Base-by-base conservation (phyloP, 2,888 invertebrate genomes). In the Rosalia funebris region DNA sequence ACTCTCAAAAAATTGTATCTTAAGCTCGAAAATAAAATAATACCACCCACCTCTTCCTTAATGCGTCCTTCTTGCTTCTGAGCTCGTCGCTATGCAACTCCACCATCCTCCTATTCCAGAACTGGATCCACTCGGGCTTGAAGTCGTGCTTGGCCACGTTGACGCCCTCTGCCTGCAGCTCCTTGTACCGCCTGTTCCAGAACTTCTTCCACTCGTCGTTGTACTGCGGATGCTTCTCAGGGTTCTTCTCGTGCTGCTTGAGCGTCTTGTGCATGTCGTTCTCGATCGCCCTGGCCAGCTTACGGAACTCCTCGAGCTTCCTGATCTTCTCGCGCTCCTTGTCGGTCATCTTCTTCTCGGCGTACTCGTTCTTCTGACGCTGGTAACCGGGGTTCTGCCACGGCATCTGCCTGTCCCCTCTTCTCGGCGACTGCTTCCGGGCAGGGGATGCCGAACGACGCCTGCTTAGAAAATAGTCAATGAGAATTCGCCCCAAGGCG, bases 171-270 rank as follows among this genome's bases (percentile, higher is more conserved):
- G 65, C 56, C 61, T 77, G 76, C 32, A 77, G 66, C 56, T 77
- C 77, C 57, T 77, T 77, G 54, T 77, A 77, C 7, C 93, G 87
- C 7, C 86, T 84, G 78, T 93, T 93, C 94, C 94, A 95, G 78
- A 93, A 94, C 76, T 89, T 89, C 76, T 93, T 93, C 95, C 95
- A 95, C 77, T 95, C 95, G 44, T 92, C 92, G 0, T 92, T 91
- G 78, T 95, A 95, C 1, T 90, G 85, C 0, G 94, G 94, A 81
- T 95, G 94, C 69, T 92, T 93, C 76, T 95, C 94, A 0, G 95
- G 95, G 75, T 92, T 91, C 75, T 91, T 90, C 75, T 93, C 91
- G 75, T 92, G 91, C 63, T 90, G 90, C 54, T 89, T 88, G 3
- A 91, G 82, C 0, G 86, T 84, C 63, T 89, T 88, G 53, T 87